phyloP scores from a whole-genome alignment of 2,797 vertebrate genomes.

The Cyprinella venusta region DNA sequence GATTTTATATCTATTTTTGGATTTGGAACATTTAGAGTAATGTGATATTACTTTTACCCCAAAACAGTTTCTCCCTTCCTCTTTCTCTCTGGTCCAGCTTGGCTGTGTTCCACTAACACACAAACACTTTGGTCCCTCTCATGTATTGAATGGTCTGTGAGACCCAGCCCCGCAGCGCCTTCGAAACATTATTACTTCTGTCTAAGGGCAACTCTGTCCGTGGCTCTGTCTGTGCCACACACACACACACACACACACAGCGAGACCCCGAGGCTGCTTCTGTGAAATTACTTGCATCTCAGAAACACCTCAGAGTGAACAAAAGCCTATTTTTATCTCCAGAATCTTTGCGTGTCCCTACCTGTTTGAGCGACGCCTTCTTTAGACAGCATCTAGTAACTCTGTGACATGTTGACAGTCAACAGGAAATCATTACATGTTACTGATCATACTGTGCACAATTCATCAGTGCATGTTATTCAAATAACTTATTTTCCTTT shows the following conservation, averaged over 20 bases:
- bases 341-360: background rate
- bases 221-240: constrained; percentile 31
- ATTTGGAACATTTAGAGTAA: constrained; percentile 11
- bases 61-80: background rate
- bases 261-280: constrained; percentile 42
- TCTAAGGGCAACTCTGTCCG: constrained; percentile 41
- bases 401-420: background rate
- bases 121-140: constrained; percentile 35
- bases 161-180: constrained; percentile 15
- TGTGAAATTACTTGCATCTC: constrained; percentile 50
- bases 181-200: constrained; percentile 45
- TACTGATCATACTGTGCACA: background rate
- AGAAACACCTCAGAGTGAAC: constrained; percentile 40
- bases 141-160: constrained; percentile 27
- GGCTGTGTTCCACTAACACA: constrained; percentile 48
- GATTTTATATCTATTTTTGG: background rate
- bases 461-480: background rate
- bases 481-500: background rate
- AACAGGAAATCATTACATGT: background rate
- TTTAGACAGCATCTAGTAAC: background rate
- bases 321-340: constrained; percentile 37
- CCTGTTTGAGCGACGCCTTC: background rate
- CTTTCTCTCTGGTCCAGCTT: constrained; percentile 50
- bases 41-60: constrained; percentile 5
- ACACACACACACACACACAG: constrained; percentile 21